Percentiles rank a stretch among this genome's conserved stretches.
phyloP scores from a whole-genome alignment of 2,888 invertebrate species.

The Frankliniella intonsa region DNA sequence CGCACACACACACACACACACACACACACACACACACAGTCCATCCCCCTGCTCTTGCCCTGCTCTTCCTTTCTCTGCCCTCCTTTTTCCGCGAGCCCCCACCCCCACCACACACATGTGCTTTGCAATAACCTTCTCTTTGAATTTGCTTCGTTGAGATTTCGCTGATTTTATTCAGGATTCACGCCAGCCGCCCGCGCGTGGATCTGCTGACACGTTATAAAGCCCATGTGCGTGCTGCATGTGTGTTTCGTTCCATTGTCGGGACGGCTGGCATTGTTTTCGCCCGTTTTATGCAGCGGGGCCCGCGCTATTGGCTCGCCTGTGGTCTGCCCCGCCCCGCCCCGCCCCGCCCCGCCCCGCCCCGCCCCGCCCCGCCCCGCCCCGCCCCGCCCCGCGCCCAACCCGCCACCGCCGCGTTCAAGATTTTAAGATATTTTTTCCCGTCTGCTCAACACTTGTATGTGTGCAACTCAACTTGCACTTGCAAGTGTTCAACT shows the following conservation, averaged over 20 bases:
- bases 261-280: background rate
- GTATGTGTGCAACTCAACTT: too few species aligned
- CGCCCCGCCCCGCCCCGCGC: too few species aligned
- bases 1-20: background rate
- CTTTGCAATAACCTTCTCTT: constrained; percentile 13
- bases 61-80: background rate
- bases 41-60: background rate
- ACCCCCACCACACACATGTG: background rate
- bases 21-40: background rate
- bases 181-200: background rate
- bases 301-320: too few species aligned
- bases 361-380: too few species aligned
- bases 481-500: too few species aligned
- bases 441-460: too few species aligned
- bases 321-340: too few species aligned
- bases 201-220: constrained; percentile 3
- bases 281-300: background rate
- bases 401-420: too few species aligned
- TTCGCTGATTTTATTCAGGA: constrained; percentile 16
- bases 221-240: background rate
- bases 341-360: too few species aligned
- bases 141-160: constrained; percentile 20
- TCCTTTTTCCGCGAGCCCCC: background rate
- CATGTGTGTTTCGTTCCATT: background rate
- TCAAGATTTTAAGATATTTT: too few species aligned